A percentile compares a stretch with the other conserved stretches of the same genome.
Evolutionary conservation across 2,113 vertebrate species (phyloP).

Genomic region (Cinclus mexicanus): DNA sequence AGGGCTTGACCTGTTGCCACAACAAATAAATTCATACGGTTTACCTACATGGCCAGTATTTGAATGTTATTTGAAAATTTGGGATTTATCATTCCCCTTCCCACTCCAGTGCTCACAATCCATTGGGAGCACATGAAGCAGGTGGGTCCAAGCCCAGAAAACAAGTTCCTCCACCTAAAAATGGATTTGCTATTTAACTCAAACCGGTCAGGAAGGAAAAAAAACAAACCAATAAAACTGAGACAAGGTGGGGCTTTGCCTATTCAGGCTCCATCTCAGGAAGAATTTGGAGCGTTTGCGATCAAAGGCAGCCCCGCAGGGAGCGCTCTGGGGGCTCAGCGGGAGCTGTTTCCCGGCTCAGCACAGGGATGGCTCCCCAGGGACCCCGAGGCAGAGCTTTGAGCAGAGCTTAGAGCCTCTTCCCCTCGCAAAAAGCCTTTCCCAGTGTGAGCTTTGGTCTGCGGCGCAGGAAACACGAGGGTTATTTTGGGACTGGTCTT

Average conservation of each 20-base stretch:
- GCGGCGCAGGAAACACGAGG: accelerated
- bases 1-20: neutral
- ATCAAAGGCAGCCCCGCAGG: neutral
- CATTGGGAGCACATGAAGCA: neutral
- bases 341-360: neutral
- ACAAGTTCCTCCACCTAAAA: neutral
- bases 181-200: neutral
- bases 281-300: neutral
- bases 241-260: neutral
- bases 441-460: neutral
- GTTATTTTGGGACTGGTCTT: constrained; percentile 24
- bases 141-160: neutral
- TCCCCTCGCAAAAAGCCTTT: neutral
- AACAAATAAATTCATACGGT: accelerated
- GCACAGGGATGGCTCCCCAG: neutral
- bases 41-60: neutral
- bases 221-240: neutral
- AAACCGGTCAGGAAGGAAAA: neutral
- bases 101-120: neutral
- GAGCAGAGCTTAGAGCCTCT: neutral
- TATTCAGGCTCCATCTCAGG: neutral
- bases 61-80: neutral
- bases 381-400: neutral
- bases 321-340: neutral
- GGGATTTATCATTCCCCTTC: neutral